Evolutionary conservation across 1,140 invertebrate genomes (phyloP).

Genomic region (Zelostemma sp.): DNA sequence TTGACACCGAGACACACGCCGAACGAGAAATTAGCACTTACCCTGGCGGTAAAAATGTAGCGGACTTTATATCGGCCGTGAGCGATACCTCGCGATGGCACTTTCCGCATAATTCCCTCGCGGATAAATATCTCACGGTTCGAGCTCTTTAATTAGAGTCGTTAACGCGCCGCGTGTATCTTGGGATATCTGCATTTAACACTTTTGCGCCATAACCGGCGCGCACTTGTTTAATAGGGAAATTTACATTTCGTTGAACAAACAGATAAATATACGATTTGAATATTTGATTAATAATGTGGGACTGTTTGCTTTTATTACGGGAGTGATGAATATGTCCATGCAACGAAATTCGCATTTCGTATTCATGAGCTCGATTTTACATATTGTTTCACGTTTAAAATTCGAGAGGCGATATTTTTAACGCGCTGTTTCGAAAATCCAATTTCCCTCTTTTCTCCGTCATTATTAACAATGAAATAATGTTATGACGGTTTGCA

Average conservation of each 20-base stretch:
- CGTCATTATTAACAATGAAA: no score
- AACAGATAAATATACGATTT: neutral
- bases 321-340: neutral
- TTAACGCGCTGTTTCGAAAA: neutral
- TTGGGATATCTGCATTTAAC: constrained; percentile 22
- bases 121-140: constrained; percentile 32
- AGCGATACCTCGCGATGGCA: constrained; percentile 22
- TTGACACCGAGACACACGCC: constrained; percentile 10
- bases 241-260: constrained; percentile 31
- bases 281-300: constrained; percentile 16
- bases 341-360: neutral
- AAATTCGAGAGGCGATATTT: neutral
- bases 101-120: constrained; percentile 25
- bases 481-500: no score
- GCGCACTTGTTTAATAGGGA: constrained; percentile 28
- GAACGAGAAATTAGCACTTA: constrained; percentile 24
- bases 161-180: constrained; percentile 41
- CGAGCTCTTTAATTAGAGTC: constrained; percentile 41
- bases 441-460: no score
- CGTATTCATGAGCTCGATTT: neutral
- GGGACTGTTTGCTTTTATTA: constrained; percentile 13
- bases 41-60: constrained; percentile 18
- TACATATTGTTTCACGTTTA: neutral
- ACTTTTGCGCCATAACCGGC: neutral
- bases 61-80: constrained; percentile 5